Evolutionary conservation across 2,888 invertebrate genomes (phyloP).

Genomic region (Spodoptera exigua): DNA sequence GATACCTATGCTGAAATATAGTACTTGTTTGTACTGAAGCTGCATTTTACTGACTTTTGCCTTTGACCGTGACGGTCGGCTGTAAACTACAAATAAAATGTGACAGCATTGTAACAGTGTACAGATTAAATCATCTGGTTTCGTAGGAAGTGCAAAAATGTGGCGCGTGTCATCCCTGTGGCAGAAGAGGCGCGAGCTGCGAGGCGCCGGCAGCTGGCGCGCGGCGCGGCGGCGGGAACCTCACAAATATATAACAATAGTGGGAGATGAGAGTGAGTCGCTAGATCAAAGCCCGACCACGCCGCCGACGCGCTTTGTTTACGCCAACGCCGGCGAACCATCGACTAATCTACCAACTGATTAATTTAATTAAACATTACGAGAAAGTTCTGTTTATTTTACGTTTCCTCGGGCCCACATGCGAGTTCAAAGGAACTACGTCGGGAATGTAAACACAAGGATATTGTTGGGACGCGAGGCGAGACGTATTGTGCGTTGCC

Average conservation of each 20-base stretch:
- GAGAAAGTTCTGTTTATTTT: slow-evolving; percentile 89
- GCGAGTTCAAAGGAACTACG: slow-evolving; percentile 87
- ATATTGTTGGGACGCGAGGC: slow-evolving; percentile 75
- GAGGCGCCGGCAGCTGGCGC: slow-evolving; percentile 64
- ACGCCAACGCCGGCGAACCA: slow-evolving; percentile 83
- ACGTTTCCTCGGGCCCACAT: slow-evolving; percentile 88
- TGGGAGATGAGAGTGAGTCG: slow-evolving; percentile 71
- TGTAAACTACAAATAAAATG: no score
- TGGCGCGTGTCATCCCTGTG: slow-evolving; percentile 57
- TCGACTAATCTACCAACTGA: slow-evolving; percentile 89
- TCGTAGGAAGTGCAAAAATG: slow-evolving; percentile 22
- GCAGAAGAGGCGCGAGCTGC: slow-evolving; percentile 45
- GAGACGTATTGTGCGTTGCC: slow-evolving; percentile 56
- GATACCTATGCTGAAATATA: no score
- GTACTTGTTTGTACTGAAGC: no score
- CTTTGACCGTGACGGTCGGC: no score
- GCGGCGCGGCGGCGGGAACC: slow-evolving; percentile 62
- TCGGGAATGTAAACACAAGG: slow-evolving; percentile 82
- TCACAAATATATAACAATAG: slow-evolving; percentile 79
- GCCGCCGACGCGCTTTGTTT: slow-evolving; percentile 82
- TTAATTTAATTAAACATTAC: slow-evolving; percentile 90
- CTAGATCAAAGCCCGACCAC: slow-evolving; percentile 82
- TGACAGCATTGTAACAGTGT: no score
- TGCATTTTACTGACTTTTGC: no score
- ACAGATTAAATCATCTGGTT: slow-evolving; percentile 1